Conservation (phyloP, 2,797 vertebrate species). For the Chrysolophus pictus region DNA sequence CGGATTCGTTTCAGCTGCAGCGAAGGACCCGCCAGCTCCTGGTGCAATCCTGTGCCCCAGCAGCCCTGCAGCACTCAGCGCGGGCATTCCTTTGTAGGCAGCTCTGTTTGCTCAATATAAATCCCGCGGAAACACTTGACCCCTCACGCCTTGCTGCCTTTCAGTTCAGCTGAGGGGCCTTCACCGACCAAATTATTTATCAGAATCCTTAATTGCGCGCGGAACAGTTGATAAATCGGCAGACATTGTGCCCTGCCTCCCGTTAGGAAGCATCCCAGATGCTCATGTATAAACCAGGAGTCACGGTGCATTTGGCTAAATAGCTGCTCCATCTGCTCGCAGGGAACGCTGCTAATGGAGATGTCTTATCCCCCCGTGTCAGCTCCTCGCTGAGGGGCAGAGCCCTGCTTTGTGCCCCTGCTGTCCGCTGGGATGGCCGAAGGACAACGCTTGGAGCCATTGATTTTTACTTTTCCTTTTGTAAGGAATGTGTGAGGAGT, state of each 20-base stretch:
- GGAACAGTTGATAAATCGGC: constrained; percentile 61
- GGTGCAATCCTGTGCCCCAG: background rate
- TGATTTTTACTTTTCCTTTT: background rate
- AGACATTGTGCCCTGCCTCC: background rate
- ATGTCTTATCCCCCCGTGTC: constrained; percentile 53
- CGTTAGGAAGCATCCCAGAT: constrained; percentile 72
- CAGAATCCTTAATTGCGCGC: constrained; percentile 54
- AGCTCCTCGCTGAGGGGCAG: constrained; percentile 33
- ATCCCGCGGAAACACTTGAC: constrained; percentile 73
- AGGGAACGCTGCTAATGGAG: constrained; percentile 54
- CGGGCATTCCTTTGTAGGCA: constrained; percentile 63
- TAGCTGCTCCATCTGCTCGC: constrained; percentile 67
- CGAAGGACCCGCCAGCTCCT: background rate
- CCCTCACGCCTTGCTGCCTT: constrained; percentile 64
- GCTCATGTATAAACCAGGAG: constrained; percentile 60
- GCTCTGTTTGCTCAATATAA: constrained; percentile 57
- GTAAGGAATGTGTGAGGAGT: background rate
- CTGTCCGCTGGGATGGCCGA: background rate
- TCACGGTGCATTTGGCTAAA: constrained; percentile 71
- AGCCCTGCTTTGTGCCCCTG: background rate
- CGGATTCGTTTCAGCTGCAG: constrained; percentile 6
- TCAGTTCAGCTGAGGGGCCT: constrained; percentile 34
- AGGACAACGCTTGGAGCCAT: background rate
- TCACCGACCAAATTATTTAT: constrained; percentile 65
- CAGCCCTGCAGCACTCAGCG: background rate